Percentiles rank a stretch among this genome's conserved stretches.
Conservation (phyloP, 2,113 vertebrate genomes). For the Cricetomys ansorgei region DNA sequence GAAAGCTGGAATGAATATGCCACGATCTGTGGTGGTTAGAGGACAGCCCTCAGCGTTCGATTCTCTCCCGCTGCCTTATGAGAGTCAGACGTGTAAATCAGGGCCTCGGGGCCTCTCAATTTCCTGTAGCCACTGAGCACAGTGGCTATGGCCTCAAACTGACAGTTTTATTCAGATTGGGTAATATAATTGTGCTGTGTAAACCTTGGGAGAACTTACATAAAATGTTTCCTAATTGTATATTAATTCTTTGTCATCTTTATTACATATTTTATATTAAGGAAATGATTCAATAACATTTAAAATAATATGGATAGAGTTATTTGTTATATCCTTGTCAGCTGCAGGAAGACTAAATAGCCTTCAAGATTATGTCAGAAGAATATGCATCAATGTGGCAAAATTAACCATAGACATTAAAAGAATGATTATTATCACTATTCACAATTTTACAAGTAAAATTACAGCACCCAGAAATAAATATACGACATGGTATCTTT, state of each 20-base stretch:
- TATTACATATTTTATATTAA: background rate
- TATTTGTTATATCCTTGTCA: background rate
- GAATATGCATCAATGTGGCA: background rate
- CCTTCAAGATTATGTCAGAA: background rate
- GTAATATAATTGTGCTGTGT: background rate
- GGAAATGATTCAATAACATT: constrained; percentile 34
- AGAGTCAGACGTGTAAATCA: background rate
- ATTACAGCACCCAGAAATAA: background rate
- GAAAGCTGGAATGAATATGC: background rate
- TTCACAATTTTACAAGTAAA: constrained; percentile 5
- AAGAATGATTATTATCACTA: background rate
- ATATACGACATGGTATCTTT: background rate
- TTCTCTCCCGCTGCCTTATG: background rate
- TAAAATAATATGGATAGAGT: background rate
- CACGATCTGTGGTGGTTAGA: background rate
- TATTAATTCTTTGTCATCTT: background rate
- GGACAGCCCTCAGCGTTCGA: too few relatives aligned
- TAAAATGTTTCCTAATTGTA: background rate
- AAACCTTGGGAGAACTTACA: background rate
- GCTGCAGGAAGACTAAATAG: background rate
- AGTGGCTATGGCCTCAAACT: background rate
- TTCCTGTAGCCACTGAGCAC: background rate
- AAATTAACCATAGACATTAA: background rate
- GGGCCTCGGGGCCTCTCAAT: background rate
- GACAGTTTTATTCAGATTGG: background rate